Conservation (phyloP, 2,113 vertebrate genomes). For the Microtus richardsoni region DNA sequence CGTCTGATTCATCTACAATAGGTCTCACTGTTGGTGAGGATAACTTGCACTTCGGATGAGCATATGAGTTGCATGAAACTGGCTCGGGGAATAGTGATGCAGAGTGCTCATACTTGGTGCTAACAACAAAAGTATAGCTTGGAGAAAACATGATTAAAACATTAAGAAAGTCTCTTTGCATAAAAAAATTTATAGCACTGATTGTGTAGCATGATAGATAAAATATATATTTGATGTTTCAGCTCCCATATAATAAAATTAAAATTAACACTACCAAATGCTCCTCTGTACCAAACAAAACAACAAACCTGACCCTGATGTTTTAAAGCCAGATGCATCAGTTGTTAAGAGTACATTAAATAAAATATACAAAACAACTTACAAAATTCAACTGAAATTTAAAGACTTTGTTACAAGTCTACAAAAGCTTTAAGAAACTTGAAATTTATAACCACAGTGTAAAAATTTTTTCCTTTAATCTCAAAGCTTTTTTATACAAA, state of each 20-base stretch:
- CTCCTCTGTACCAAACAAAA: slow-evolving; percentile 88
- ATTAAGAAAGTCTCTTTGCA: slow-evolving; percentile 87
- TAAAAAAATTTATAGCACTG: slow-evolving; percentile 89
- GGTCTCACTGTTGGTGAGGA: slow-evolving; percentile 86
- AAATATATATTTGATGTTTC: slow-evolving; percentile 88
- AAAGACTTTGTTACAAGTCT: slow-evolving; percentile 91
- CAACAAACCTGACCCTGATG: slow-evolving; percentile 86
- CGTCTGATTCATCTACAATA: slow-evolving; percentile 83
- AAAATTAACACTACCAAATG: slow-evolving; percentile 88
- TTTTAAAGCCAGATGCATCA: slow-evolving; percentile 88
- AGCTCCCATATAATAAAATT: slow-evolving; percentile 88
- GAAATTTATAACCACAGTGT: slow-evolving; percentile 90
- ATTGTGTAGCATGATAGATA: slow-evolving; percentile 89
- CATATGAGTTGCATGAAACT: slow-evolving; percentile 82
- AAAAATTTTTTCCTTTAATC: slow-evolving; percentile 89
- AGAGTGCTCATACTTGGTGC: slow-evolving; percentile 83
- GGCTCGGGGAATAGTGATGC: slow-evolving; percentile 81
- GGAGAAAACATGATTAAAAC: slow-evolving; percentile 87
- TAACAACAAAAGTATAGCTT: slow-evolving; percentile 82
- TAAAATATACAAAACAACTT: slow-evolving; percentile 92
- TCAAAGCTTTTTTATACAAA: slow-evolving; percentile 89
- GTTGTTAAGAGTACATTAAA: slow-evolving; percentile 88
- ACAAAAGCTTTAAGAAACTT: slow-evolving; percentile 92
- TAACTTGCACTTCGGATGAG: slow-evolving; percentile 82
- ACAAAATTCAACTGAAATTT: slow-evolving; percentile 90